Percentiles rank a stretch among this genome's conserved stretches.
phyloP scores from a whole-genome alignment of 2,888 invertebrate species.

The Drosophila neoperkinsi region DNA sequence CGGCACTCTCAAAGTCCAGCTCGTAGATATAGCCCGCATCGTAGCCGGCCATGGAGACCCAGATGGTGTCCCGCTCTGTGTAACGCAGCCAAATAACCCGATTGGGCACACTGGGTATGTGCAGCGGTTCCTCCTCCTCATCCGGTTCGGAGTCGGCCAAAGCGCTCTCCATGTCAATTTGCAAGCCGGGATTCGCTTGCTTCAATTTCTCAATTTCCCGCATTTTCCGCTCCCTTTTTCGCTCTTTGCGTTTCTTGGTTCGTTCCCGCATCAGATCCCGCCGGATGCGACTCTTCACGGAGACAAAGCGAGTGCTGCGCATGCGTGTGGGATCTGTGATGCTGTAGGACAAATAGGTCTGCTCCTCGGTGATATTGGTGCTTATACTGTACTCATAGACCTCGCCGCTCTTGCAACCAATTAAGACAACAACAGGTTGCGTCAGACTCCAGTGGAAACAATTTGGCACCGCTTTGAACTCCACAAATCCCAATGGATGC shows the following conservation, averaged over 20 bases:
- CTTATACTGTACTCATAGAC: slow-evolving; percentile 86
- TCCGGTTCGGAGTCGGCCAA: slow-evolving; percentile 87
- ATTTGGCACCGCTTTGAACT: slow-evolving; percentile 88
- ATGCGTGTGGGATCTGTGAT: slow-evolving; percentile 77
- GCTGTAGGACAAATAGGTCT: slow-evolving; percentile 78
- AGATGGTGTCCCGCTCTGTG: slow-evolving; percentile 86
- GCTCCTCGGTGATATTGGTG: slow-evolving; percentile 85
- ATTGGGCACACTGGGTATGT: slow-evolving; percentile 87
- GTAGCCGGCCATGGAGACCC: slow-evolving; percentile 88
- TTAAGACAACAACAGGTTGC: slow-evolving; percentile 83
- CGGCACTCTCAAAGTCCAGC: slow-evolving; percentile 85
- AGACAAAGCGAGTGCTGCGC: slow-evolving; percentile 86
- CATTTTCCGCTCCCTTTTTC: slow-evolving; percentile 86
- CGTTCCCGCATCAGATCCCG: slow-evolving; percentile 87
- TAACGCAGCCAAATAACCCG: slow-evolving; percentile 87
- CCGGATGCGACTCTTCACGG: slow-evolving; percentile 87
- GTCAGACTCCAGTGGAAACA: slow-evolving; percentile 88
- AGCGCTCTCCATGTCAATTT: slow-evolving; percentile 87
- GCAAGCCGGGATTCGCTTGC: slow-evolving; percentile 87
- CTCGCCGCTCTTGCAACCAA: slow-evolving; percentile 87
- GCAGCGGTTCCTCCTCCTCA: slow-evolving; percentile 86
- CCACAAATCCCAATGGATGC: slow-evolving; percentile 89
- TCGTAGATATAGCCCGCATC: slow-evolving; percentile 90
- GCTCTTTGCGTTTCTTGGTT: slow-evolving; percentile 86
- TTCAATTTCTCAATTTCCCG: slow-evolving; percentile 87